phyloP scores from a whole-genome alignment of 2,113 vertebrate species.

The Propithecus coquereli region DNA sequence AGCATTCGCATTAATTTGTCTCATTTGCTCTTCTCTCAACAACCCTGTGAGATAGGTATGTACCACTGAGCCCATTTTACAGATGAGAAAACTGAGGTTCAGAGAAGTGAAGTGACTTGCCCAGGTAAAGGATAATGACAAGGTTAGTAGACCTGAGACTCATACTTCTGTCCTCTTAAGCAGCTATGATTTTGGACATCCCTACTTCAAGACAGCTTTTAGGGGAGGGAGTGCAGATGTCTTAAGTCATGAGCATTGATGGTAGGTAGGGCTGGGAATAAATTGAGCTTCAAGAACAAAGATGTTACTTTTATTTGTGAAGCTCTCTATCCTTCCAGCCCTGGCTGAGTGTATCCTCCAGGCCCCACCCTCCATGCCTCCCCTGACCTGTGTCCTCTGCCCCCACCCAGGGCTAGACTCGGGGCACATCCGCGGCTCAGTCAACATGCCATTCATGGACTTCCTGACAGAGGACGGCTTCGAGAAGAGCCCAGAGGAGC shows the following conservation, averaged over 20 bases:
- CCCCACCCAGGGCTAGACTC: slow-evolving; percentile 84
- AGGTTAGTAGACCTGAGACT: neutral
- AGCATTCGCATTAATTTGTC: neutral
- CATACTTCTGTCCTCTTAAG: neutral
- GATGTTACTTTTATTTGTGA: neutral
- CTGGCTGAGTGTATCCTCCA: neutral
- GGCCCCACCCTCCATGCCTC: neutral
- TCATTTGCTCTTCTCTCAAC: neutral
- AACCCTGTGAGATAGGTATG: neutral
- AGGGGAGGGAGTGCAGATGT: too few relatives aligned
- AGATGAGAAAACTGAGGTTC: neutral
- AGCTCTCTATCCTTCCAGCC: neutral
- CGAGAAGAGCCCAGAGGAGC: slow-evolving; percentile 83
- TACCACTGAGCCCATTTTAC: neutral
- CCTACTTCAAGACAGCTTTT: neutral
- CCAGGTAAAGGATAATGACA: neutral
- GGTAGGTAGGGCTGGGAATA: neutral
- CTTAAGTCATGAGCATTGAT: neutral
- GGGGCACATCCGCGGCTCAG: slow-evolving; percentile 89
- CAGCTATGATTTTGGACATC: neutral
- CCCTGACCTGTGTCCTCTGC: slow-evolving; percentile 17
- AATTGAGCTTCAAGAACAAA: neutral
- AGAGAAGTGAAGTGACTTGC: neutral
- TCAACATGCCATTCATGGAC: slow-evolving; percentile 92
- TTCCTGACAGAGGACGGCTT: slow-evolving; percentile 89